Evolutionary conservation across 2,888 invertebrate genomes (phyloP), one percentile per base, ranked within the genome.

Genomic region (Steinernema hermaphroditum): DNA sequence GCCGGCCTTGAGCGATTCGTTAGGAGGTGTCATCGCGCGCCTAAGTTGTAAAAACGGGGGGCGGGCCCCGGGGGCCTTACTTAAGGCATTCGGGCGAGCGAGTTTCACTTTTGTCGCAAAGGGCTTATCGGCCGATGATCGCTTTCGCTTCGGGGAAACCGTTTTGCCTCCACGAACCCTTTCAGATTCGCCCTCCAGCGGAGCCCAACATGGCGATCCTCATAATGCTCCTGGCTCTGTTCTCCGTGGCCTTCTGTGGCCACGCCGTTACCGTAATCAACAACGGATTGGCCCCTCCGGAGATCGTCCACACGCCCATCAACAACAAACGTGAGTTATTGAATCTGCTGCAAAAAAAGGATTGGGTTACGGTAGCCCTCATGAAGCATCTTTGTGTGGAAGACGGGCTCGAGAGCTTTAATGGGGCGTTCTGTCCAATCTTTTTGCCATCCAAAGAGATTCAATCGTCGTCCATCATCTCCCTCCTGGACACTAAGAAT

Each of bases 261-360:
- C 27, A 29, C 54, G 68, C 75, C 74, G 79, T 88, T 54, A 78
- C 80, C 72, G 76, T 81, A 44, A 85, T 85, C 68, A 80, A 82
- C 75, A 85, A 85, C 74, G 85, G 85, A 49, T 75, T 85, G 62
- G 85, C 85, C 70, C 83, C 83, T 46, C 85, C 85, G 16, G 85
- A 85, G 72, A 83, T 85, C 72, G 85, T 85, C 37, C 83, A 85
- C 72, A 81, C 82, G 44, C 83, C 83, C 8, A 77, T 85, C 54
- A 79, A 81, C 22, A 74, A 78, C 6, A 84, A 84, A 78, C 85
- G 85, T 85, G 54, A 73, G 79, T 69, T 46, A 29, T 43, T 14
- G 19, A 2, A 37, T 12, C 4, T 37, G 37, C 37, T 37, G 37
- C n/a, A n/a, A n/a, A n/a, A n/a, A n/a, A n/a, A n/a, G n/a, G n/a